Evolutionary conservation across 2,797 vertebrate genomes (phyloP), one percentile per base, ranked within the genome.

Genomic region (Macropodus opercularis): DNA sequence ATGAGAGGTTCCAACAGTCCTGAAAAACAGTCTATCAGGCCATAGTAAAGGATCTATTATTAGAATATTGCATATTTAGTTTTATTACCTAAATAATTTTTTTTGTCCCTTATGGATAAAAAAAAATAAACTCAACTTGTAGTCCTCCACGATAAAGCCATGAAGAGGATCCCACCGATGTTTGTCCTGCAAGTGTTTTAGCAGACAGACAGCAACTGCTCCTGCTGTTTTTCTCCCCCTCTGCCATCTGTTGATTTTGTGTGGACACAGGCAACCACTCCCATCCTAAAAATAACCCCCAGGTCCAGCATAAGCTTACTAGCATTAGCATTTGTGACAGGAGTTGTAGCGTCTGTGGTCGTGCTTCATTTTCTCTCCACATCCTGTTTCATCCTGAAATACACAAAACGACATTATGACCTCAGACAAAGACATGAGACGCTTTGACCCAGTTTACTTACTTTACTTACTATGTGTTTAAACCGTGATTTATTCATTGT

Each of bases 171-270:
- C 13, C 23, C 39, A 14, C 19, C 27, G 26, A n/a, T 7, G 29
- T 34, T 38, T 41, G 26, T 26, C 17, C 10, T 9, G 19, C 8
- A 48, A 17, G 5, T 32, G 8, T 40, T 49, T 26, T 3, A 31
- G 8, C 8, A 27, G 12, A 24, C n/a, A 9, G n/a, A n/a, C 3
- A 6, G 9, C 52, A 71, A 32, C 27, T 59, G 12, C 56, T 47
- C 11, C 36, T 36, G 9, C 23, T 48, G 24, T 58, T 46, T 43
- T 6, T 35, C 35, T 63, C 2, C 12, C 8, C 8, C 54, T 18
- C 2, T 21, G 34, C 21, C 24, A 14, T 61, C 2, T 81, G 72
- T 84, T 81, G 54, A 41, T 80, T 77, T 73, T 69, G 54, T 38
- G 63, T 61, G 63, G 50, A 62, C 43, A 38, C 62, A 6, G 11